A percentile compares a stretch with the other conserved stretches of the same genome.
Conservation (phyloP, 2,888 invertebrate genomes). For the Notocelia uddmanniana region DNA sequence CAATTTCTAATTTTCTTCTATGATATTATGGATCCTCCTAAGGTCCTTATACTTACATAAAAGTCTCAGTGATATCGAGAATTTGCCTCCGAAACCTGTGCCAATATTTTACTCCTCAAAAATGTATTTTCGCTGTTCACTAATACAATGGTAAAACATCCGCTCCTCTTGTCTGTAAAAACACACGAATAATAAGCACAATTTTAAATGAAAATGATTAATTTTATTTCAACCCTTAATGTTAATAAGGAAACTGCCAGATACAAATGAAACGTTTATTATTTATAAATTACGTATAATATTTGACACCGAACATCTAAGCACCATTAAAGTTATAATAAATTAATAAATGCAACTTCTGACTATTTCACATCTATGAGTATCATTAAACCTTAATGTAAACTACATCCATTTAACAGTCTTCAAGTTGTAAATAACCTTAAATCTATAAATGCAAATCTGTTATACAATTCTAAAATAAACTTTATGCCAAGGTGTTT, state of each 20-base stretch:
- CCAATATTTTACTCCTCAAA: background rate
- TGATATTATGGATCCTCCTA: background rate
- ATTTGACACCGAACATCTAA: conserved; percentile 54
- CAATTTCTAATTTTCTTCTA: background rate
- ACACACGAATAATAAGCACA: conserved; percentile 21
- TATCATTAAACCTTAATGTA: conserved; percentile 62
- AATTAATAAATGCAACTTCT: conserved; percentile 79
- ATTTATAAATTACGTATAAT: conserved; percentile 16
- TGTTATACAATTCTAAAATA: conserved; percentile 17
- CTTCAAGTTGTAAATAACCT: conserved; percentile 36
- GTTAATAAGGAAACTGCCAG: background rate
- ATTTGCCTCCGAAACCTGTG: background rate
- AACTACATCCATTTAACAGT: conserved; percentile 37
- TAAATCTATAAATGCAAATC: conserved; percentile 41
- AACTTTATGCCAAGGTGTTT: background rate
- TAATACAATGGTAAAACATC: background rate
- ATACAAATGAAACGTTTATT: background rate
- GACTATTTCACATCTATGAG: conserved; percentile 74
- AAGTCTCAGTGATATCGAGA: background rate
- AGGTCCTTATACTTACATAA: too few relatives aligned
- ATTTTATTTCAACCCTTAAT: background rate
- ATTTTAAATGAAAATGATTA: background rate
- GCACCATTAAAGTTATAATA: conserved; percentile 69
- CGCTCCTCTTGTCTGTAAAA: background rate
- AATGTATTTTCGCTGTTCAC: too few relatives aligned